A percentile compares a stretch with the other conserved stretches of the same genome.
Conservation (phyloP, 2,113 vertebrate species). For the Gymnocephalus cernua region DNA sequence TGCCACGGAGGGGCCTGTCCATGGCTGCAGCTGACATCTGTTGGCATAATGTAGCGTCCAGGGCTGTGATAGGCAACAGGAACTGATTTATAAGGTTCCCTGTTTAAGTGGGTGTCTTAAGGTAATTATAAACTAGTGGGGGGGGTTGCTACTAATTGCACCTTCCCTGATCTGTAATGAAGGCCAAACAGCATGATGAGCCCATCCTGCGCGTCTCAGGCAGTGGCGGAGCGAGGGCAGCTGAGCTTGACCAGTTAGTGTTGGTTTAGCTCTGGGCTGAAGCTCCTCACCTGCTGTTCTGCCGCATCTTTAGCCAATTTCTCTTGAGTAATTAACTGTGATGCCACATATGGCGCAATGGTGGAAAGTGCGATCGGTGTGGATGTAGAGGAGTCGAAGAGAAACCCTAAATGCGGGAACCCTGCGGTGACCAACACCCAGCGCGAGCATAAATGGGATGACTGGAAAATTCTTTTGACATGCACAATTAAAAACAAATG, state of each 20-base stretch:
- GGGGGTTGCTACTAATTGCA: conserved; percentile 77
- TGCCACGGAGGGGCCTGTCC: conserved; percentile 58
- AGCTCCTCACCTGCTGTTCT: conserved; percentile 77
- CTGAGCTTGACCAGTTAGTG: conserved; percentile 77
- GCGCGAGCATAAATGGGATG: conserved; percentile 45
- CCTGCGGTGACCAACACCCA: conserved; percentile 56
- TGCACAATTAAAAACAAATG: conserved; percentile 79
- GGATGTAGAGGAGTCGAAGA: conserved; percentile 40
- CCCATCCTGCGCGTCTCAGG: conserved; percentile 51
- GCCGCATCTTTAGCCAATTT: conserved; percentile 73
- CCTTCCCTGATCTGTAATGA: conserved; percentile 82
- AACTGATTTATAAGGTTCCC: conserved; percentile 74
- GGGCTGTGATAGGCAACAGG: conserved; percentile 64
- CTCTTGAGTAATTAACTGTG: conserved; percentile 79
- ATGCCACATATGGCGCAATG: conserved; percentile 75
- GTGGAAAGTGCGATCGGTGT: conserved; percentile 57
- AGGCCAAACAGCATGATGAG: conserved; percentile 71
- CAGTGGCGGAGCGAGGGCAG: conserved; percentile 59
- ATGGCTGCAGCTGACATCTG: conserved; percentile 73
- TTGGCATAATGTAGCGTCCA: conserved; percentile 67
- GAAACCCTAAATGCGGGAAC: conserved; percentile 29
- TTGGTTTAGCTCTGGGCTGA: conserved; percentile 78
- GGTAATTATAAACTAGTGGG: conserved; percentile 77
- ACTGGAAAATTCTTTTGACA: conserved; percentile 72
- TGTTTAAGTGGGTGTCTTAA: conserved; percentile 83